Conservation (phyloP, 2,888 invertebrate genomes). For the Athalia rosae region DNA sequence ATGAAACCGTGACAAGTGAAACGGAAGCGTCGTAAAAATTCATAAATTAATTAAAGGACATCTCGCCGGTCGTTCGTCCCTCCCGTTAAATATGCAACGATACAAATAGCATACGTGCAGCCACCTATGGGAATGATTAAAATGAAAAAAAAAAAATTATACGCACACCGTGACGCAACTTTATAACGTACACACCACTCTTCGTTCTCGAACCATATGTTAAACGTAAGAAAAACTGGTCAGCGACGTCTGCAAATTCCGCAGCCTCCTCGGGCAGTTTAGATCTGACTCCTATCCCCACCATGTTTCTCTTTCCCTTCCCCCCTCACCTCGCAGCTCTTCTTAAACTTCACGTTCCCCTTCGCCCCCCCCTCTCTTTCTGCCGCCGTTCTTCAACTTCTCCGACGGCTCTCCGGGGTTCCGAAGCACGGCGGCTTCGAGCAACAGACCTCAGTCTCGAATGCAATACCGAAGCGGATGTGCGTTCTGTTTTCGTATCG, state of each 20-base stretch:
- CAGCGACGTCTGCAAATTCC: conserved; percentile 64
- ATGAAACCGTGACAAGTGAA: too few relatives aligned
- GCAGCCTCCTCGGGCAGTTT: conserved; percentile 61
- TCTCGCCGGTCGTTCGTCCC: too few relatives aligned
- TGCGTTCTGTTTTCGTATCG: conserved; percentile 20
- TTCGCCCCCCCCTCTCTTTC: conserved; percentile 20
- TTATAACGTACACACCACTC: not conserved
- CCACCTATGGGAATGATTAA: not conserved
- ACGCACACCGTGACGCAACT: not conserved
- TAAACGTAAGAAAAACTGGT: conserved; percentile 65
- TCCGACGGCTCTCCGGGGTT: conserved; percentile 29
- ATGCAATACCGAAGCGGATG: conserved; percentile 32
- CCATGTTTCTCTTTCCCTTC: conserved; percentile 35
- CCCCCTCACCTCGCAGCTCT: conserved; percentile 30
- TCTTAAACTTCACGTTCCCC: conserved; percentile 11
- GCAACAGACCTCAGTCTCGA: conserved; percentile 30
- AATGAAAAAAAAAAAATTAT: conserved; percentile 1
- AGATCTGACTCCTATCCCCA: conserved; percentile 29
- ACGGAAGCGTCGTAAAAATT: too few relatives aligned
- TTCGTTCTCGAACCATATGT: conserved; percentile 58
- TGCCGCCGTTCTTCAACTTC: conserved; percentile 32
- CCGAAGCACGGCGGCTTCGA: conserved; percentile 8
- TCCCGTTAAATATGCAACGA: not conserved
- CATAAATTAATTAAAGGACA: too few relatives aligned
- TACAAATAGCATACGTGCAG: not conserved